Base-by-base conservation (phyloP, 1,140 invertebrate genomes). In the Archivesica marissinica region DNA sequence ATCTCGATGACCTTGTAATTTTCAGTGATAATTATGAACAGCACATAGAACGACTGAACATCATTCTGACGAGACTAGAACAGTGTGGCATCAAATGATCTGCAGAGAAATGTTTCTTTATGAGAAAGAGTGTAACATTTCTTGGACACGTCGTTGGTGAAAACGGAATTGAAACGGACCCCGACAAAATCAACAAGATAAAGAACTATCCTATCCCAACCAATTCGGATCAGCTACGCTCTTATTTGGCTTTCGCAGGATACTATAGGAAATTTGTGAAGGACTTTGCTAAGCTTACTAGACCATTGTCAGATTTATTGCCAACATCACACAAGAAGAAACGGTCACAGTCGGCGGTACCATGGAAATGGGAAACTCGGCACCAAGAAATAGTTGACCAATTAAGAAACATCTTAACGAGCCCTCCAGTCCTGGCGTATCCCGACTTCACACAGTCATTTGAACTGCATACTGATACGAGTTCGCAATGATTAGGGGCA, bases 171-270 rank as follows among this genome's bases (percentile, higher is more conserved):
- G n/a, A n/a, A n/a, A n/a, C n/a, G n/a, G n/a, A n/a, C n/a, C n/a
- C n/a, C n/a, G n/a, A n/a, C n/a, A n/a, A n/a, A n/a, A n/a, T n/a
- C n/a, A n/a, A n/a, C n/a, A n/a, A n/a, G n/a, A n/a, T n/a, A n/a
- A n/a, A n/a, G n/a, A n/a, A n/a, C n/a, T n/a, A n/a, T n/a, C n/a
- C n/a, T n/a, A n/a, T n/a, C n/a, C n/a, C n/a, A n/a, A n/a, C n/a
- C n/a, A n/a, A n/a, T n/a, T n/a, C n/a, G n/a, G n/a, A n/a, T n/a
- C n/a, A n/a, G n/a, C n/a, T n/a, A n/a, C n/a, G n/a, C n/a, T n/a
- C n/a, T n/a, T n/a, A n/a, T n/a, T 47, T 72, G 23, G 35, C 68
- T 4, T 72, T 72, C 44, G 68, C 68, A 20, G 68, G 68, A 6
- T 72, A 72, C 20, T 64, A 64, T 20, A 30, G 59, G 17, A 64